phyloP scores from a whole-genome alignment of 2,888 invertebrate species.

The Ormyrus labotus region DNA sequence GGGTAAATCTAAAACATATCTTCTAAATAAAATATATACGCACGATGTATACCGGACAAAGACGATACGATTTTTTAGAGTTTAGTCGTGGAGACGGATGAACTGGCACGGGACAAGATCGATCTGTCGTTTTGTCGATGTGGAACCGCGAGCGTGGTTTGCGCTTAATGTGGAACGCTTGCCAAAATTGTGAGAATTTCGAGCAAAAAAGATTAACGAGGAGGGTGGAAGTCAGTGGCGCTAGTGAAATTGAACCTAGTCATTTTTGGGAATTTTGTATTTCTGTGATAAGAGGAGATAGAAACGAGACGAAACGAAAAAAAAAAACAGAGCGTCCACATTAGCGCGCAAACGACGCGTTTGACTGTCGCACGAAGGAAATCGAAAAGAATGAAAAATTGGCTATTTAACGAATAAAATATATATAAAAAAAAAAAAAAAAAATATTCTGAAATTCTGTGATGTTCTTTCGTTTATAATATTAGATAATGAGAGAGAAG shows the following conservation, averaged over 20 bases:
- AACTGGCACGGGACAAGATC: constrained; percentile 24
- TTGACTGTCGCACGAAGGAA: constrained; percentile 45
- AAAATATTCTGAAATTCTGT: constrained; percentile 73
- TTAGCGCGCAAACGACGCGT: constrained; percentile 64
- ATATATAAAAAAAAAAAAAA: constrained; percentile 28
- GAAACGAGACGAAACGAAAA: constrained; percentile 38
- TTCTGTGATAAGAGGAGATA: constrained; percentile 72
- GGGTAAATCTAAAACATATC: constrained; percentile 69
- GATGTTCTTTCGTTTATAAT: constrained; percentile 74
- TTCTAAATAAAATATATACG: constrained; percentile 62
- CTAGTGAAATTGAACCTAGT: constrained; percentile 74
- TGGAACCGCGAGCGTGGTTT: constrained; percentile 54
- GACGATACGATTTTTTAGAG: constrained; percentile 72
- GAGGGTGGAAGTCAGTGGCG: constrained; percentile 55
- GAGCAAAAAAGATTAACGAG: constrained; percentile 35
- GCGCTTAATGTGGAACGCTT: constrained; percentile 64
- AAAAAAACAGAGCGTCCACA: constrained; percentile 63
- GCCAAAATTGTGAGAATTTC: constrained; percentile 55
- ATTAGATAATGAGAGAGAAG: constrained; percentile 62
- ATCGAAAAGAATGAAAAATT: constrained; percentile 63
- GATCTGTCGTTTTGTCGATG: constrained; percentile 40
- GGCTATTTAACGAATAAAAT: constrained; percentile 64
- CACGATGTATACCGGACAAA: constrained; percentile 73
- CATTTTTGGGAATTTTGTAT: constrained; percentile 73
- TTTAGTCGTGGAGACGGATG: constrained; percentile 60